Evolutionary conservation across 2,797 vertebrate genomes (phyloP), one percentile per base, ranked within the genome.

Genomic region (Hypotaenidia okinawae): DNA sequence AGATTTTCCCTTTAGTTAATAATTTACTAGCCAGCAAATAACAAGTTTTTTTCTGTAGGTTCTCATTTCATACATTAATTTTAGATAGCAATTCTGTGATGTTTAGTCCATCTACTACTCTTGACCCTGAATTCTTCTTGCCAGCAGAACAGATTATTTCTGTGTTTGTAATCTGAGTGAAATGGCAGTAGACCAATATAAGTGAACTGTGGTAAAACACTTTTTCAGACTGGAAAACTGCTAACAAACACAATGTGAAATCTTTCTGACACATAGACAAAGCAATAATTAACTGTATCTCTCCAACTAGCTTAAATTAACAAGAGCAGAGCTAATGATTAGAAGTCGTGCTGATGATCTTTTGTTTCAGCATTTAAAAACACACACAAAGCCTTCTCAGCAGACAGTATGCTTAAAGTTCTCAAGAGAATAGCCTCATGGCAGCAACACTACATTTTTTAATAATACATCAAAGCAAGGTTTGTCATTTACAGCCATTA

Each of bases 401-500:
- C 41, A 88, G 58, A 93, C 27, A 35, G 32, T 12, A 32, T 25
- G 5, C 78, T 91, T 86, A 64, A 79, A 91, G 13, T 59, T 67
- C 93, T 95, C 84, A 33, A 82, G 93, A 90, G 73, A 96, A 62
- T 30, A 90, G 61, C 61, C 84, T 49, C 58, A 22, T 58, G 78
- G 81, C 78, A 96, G 78, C 52, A 72, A 59, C 10, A 63, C 6
- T 58, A 84, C 25, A 30, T 39, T 96, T 94, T 92, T 92, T 93
- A 97, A 98, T 96, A 97, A 97, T 97, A 95, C 82, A 97, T 96
- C 94, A 97, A 91, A 97, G 58, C 43, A 57, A 49, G 62, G 30
- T 85, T 96, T 97, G 76, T 95, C 82, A 66, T 92, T 95, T 93
- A 69, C 39, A 94, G 67, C 41, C 67, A 72, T 95, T 94, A 74